Base-by-base conservation (phyloP, 2,888 invertebrate genomes). In the Plagiodera versicolora region DNA sequence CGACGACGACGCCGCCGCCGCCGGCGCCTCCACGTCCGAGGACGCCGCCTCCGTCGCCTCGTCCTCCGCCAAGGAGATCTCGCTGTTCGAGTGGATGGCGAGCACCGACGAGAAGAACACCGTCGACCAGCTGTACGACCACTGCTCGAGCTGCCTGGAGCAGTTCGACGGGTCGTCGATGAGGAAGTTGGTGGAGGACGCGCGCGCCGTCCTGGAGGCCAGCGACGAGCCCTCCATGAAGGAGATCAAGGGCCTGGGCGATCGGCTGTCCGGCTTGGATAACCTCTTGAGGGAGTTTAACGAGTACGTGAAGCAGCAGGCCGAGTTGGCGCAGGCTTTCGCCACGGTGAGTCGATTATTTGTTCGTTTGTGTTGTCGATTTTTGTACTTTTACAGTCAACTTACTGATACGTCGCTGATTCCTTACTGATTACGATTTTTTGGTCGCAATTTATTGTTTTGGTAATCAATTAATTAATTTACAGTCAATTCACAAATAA, bases 241-340 rank as follows among this genome's bases (percentile, higher is more conserved):
- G 75, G 94, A 94, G 78, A 92, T 97, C 56, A 91, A 91, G 75
- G 96, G 93, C 0, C 80, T 97, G 44, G 93, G 93, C 61, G 92
- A 93, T 69, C 84, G 97, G 1, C 82, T 97, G 39, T 93, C 86
- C 72, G 90, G 90, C 8, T 84, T 97, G 39, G 95, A 96, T 67
- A 89, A 92, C 74, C 82, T 96, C 56, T 87, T 94, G 80, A 85
- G 83, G 56, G 91, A 92, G 67, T 89, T 91, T 0, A 89, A 88
- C 75, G 87, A 86, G 67, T 80, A 89, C 64, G 92, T 94, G 17
- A 85, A 89, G 67, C 94, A 95, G 69, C 96, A 96, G 76, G 84
- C 84, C 10, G 93, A 95, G 69, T 85, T 94, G 71, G 90, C 94
- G 0, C 89, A 92, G 70, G 92, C 94, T n/a, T 85, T 92, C 66